Base-by-base conservation (phyloP, 2,797 vertebrate species). In the Spinus olivaceus region DNA sequence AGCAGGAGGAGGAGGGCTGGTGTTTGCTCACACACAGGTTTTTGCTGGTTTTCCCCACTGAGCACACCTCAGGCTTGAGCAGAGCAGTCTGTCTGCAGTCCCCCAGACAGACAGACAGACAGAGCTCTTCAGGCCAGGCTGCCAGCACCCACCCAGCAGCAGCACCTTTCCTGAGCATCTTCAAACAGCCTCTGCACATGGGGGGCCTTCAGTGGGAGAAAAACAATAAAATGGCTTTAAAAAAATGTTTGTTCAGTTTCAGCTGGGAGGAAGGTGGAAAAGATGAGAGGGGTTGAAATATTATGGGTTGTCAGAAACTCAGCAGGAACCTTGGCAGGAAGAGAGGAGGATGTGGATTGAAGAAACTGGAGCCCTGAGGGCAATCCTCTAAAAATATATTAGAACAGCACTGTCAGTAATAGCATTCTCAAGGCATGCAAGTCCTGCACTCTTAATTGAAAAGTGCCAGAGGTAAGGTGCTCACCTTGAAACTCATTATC, bases 401-500 rank as follows among this genome's bases (percentile, higher is more conserved):
- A 84, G 71, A 93, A 80, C 39, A 93, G 80, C 46, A 14, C 71
- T 83, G 91, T 85, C 79, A 92, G 81, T 74, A 67, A 74, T 47
- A 18, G 30, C 94, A 94, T 94, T 96, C 91, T 94, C 65, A 65
- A 85, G 88, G 35, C 35, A 88, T 0, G 2, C 41, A 71, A 92
- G 61, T 78, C 71, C 50, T 20, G 24, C 59, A 81, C 91, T 95
- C 88, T 70, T 96, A 96, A 91, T 95, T 96, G 87, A 95, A 96
- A 96, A 96, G 69, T 94, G 94, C 94, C 92, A 90, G 85, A 53
- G 94, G 94, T 96, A 96, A 94, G 91, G 80, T 94, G 73, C 74
- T 95, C 92, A 94, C 90, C 95, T 96, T 95, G 92, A 96, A 96
- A 92, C 61, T 94, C 92, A 92, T 97, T 95, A 92, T 73, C 74